Evolutionary conservation across 1,140 invertebrate species (phyloP).

Genomic region (Hesperophylax magnus): DNA sequence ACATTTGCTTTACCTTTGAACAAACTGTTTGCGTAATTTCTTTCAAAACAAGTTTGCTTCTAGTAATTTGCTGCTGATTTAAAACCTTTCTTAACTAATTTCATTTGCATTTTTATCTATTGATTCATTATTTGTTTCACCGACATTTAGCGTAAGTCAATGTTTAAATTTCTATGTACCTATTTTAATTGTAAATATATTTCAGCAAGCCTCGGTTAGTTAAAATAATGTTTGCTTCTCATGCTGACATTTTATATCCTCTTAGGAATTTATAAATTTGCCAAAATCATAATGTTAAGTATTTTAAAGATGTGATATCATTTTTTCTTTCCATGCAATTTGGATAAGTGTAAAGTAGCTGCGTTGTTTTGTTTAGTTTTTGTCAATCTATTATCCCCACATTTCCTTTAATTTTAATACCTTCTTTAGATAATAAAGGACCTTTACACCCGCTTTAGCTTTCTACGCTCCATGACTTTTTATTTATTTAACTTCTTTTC

Average conservation of each 20-base stretch:
- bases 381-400: not conserved
- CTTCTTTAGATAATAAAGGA: no score
- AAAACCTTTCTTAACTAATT: no score
- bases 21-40: not conserved
- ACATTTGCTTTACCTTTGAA: not conserved
- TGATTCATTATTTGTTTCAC: not conserved
- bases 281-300: constrained; percentile 39
- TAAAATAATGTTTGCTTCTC: constrained; percentile 12
- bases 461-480: no score
- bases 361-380: constrained; percentile 18
- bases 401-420: not conserved
- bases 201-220: constrained; percentile 19
- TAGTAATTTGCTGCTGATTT: not conserved
- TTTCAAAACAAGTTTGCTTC: not conserved
- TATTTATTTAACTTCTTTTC: not conserved
- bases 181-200: constrained; percentile 36
- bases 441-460: no score
- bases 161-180: constrained; percentile 10
- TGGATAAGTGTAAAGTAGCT: constrained; percentile 10
- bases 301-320: constrained; percentile 37
- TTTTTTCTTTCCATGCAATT: constrained; percentile 28
- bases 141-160: constrained; percentile 12
- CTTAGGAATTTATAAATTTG: constrained; percentile 37
- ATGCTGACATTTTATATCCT: constrained; percentile 27
- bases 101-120: constrained; percentile 6